These are phyloP conservation scores for Orchestes rusci DNA, from an alignment of 2,888 invertebrate species.

Conservation along the genomic window DNA sequence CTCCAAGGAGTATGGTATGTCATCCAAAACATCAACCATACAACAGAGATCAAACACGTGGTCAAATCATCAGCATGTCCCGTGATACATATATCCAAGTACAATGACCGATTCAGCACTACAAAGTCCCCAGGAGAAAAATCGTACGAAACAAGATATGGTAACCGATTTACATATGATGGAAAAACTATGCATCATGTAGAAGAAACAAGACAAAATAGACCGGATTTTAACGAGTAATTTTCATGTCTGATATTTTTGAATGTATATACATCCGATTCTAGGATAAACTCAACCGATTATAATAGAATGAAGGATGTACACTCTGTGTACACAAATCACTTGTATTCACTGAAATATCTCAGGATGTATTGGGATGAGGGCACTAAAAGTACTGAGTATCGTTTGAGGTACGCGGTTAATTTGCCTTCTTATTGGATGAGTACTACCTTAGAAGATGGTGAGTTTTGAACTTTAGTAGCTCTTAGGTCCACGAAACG, in stretches of 20 bases:
- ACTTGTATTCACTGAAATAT: conserved; percentile 21
- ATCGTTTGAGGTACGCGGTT: conserved; percentile 55
- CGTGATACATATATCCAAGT: conserved; percentile 52
- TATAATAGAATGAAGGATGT: not conserved
- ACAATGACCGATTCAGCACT: conserved; percentile 31
- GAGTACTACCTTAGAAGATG: too few species aligned
- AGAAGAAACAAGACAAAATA: too few species aligned
- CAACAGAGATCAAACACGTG: conserved; percentile 49
- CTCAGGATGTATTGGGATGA: conserved; percentile 61
- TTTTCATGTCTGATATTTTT: too few species aligned
- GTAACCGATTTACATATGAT: conserved; percentile 4
- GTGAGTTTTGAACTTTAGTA: too few species aligned
- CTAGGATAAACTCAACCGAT: not conserved
- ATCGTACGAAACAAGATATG: conserved; percentile 27
- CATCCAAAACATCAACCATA: conserved; percentile 62
- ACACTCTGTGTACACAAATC: not conserved
- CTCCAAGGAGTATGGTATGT: conserved; percentile 75
- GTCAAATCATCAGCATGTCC: conserved; percentile 59
- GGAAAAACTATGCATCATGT: conserved; percentile 2
- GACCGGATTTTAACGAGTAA: too few species aligned
- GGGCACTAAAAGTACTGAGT: conserved; percentile 53
- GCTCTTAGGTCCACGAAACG: too few species aligned
- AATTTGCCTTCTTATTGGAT: conserved; percentile 61
- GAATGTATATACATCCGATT: too few species aligned
- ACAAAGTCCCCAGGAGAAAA: conserved; percentile 29